Evolutionary conservation across 2,888 invertebrate genomes (phyloP), one percentile per base, ranked within the genome.

Genomic region (Muscina levida): DNA sequence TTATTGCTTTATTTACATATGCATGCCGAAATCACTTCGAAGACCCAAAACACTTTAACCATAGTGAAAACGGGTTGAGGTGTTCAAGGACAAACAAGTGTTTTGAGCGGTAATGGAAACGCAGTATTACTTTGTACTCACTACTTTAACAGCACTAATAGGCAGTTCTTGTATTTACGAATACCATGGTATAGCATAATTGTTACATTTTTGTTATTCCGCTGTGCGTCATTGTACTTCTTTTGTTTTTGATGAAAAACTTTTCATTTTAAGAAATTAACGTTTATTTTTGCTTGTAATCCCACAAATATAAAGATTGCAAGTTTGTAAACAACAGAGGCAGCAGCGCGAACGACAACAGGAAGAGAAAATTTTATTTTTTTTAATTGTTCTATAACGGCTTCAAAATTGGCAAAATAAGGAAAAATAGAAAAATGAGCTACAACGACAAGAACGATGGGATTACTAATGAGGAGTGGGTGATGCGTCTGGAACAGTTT

Each of bases 401-500:
- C 87, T 85, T 87, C 88, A 88, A 89, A 87, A 88, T 88, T 88
- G 88, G 88, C 84, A 88, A 87, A 84, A 87, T 87, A 88, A 86
- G 87, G 83, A 87, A 87, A 84, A 84, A 85, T 72, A 86, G 85
- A 82, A 90, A 87, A 86, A 90, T 90, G 90, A 90, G 90, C 84
- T 90, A 88, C 81, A 89, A 87, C 85, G 90, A 91, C 70, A 90
- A 90, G 85, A 85, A 85, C 72, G 90, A 90, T 77, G 84, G 86
- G 75, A 87, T 90, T 82, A 86, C 88, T 75, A 90, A 89, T 84
- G 91, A 90, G 70, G 90, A 91, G 81, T 91, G 91, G 91, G 80
- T 90, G 77, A 83, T 86, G 67, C 88, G 90, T 72, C 83, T 91
- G 72, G 89, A 89, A 77, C 88, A 89, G 82, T 91, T 94, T 84